Conservation (phyloP, 2,797 vertebrate genomes). For the Crocodylus rhombifer region DNA sequence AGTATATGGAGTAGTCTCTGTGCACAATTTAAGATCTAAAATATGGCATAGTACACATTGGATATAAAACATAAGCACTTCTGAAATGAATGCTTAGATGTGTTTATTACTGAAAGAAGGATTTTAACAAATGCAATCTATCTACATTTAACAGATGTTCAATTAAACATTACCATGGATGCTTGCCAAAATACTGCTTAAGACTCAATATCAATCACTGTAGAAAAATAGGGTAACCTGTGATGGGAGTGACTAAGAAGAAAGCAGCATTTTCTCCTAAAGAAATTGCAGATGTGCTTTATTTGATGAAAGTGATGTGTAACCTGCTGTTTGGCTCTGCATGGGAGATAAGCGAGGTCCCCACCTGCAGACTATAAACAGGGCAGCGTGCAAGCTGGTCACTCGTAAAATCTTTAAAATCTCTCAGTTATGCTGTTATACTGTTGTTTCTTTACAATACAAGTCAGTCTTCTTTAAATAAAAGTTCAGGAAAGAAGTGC, state of each 20-base stretch:
- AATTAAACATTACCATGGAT: slow-evolving; percentile 19
- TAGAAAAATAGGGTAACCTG: not conserved
- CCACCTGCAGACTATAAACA: not conserved
- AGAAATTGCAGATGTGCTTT: not conserved
- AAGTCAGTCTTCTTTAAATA: not conserved
- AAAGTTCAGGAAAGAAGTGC: not conserved
- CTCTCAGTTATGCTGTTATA: not conserved
- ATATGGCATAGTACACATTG: not conserved
- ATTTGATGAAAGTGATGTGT: not conserved
- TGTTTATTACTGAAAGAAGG: slow-evolving; percentile 31
- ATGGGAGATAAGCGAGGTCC: not conserved
- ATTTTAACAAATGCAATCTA: slow-evolving; percentile 20
- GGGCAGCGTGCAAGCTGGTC: not conserved
- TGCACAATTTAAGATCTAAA: not conserved
- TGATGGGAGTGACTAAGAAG: not conserved
- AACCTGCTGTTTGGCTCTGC: not conserved
- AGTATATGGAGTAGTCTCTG: not conserved
- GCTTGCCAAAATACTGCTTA: slow-evolving; percentile 18
- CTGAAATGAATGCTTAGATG: not conserved
- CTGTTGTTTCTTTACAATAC: not conserved
- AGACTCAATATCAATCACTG: not conserved
- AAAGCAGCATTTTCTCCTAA: not conserved
- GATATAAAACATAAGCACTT: not conserved
- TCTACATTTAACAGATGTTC: slow-evolving; percentile 41
- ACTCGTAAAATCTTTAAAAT: not conserved